Evolutionary conservation across 2,888 invertebrate species (phyloP).

Genomic region (Nomada hirtipes): DNA sequence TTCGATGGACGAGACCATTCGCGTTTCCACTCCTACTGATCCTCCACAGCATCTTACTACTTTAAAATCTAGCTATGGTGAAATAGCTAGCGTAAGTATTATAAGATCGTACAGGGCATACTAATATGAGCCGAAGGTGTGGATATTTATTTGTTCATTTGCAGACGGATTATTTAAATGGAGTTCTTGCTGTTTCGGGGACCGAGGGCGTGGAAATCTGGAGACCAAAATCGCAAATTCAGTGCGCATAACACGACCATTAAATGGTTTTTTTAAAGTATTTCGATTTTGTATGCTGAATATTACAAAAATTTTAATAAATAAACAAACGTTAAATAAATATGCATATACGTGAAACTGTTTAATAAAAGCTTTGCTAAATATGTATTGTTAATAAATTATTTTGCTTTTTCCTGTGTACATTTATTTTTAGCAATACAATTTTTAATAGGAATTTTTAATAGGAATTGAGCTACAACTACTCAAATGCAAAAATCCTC

Average conservation of each 20-base stretch:
- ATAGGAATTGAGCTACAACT: not conserved
- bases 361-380: constrained; percentile 55
- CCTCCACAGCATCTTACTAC: constrained; percentile 76
- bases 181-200: constrained; percentile 79
- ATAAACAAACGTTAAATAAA: constrained; percentile 16
- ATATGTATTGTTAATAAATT: constrained; percentile 7
- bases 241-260: constrained; percentile 54
- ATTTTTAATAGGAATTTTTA: not conserved
- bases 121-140: not conserved
- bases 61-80: constrained; percentile 73
- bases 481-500: not conserved
- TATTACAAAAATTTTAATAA: constrained; percentile 31
- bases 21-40: constrained; percentile 81
- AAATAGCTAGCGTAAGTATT: constrained; percentile 78
- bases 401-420: not conserved
- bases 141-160: constrained; percentile 5
- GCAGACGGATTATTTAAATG: constrained; percentile 79
- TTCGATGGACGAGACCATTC: constrained; percentile 80
- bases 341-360: constrained; percentile 20
- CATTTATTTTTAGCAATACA: not conserved
- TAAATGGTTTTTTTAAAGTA: constrained; percentile 32
- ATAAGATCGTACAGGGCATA: not conserved
- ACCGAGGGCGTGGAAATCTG: constrained; percentile 78
- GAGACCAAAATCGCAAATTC: constrained; percentile 72
- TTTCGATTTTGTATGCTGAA: constrained; percentile 42